Conservation (phyloP, 1,140 invertebrate species). For the Nixonia krombeini region DNA sequence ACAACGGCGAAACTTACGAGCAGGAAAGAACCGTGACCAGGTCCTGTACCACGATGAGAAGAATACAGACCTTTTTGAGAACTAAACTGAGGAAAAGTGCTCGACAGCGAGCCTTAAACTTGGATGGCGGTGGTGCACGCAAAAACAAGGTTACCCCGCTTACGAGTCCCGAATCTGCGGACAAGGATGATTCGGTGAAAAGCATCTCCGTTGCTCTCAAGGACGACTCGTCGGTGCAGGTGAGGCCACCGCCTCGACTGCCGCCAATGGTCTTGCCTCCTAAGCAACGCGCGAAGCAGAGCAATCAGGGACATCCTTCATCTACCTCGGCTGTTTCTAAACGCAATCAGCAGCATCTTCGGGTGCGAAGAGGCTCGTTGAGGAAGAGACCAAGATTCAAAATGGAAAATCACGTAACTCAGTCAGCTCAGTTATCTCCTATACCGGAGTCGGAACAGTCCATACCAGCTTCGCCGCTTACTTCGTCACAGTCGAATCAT, state of each 20-base stretch:
- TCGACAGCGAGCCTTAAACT: slow-evolving; percentile 42
- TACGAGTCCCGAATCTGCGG: slow-evolving; percentile 26
- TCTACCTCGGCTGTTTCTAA: slow-evolving; percentile 45
- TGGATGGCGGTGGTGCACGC: slow-evolving; percentile 21
- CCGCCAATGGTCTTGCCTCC: slow-evolving; percentile 70
- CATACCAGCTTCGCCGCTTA: slow-evolving; percentile 78
- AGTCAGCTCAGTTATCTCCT: slow-evolving; percentile 76
- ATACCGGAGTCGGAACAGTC: slow-evolving; percentile 82
- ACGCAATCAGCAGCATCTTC: slow-evolving; percentile 51
- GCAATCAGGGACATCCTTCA: slow-evolving; percentile 51
- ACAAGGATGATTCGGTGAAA: slow-evolving; percentile 35
- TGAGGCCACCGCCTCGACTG: slow-evolving; percentile 52
- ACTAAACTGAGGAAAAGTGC: slow-evolving; percentile 55
- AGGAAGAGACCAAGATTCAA: slow-evolving; percentile 64
- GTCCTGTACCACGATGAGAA: slow-evolving; percentile 56
- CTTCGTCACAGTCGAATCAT: slow-evolving; percentile 61
- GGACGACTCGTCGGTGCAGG: slow-evolving; percentile 6
- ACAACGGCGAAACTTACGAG: slow-evolving; percentile 14
- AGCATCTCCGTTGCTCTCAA: slow-evolving; percentile 20
- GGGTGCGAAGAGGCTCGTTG: slow-evolving; percentile 52
- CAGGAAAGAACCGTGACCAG: slow-evolving; percentile 19
- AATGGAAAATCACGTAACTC: slow-evolving; percentile 63
- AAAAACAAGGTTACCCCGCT: slow-evolving; percentile 55
- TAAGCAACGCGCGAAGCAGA: slow-evolving; percentile 63
- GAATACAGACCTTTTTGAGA: slow-evolving; percentile 61